A percentile compares a stretch with the other conserved stretches of the same genome.
Conservation (phyloP, 2,113 vertebrate species). For the Cacatua alba region DNA sequence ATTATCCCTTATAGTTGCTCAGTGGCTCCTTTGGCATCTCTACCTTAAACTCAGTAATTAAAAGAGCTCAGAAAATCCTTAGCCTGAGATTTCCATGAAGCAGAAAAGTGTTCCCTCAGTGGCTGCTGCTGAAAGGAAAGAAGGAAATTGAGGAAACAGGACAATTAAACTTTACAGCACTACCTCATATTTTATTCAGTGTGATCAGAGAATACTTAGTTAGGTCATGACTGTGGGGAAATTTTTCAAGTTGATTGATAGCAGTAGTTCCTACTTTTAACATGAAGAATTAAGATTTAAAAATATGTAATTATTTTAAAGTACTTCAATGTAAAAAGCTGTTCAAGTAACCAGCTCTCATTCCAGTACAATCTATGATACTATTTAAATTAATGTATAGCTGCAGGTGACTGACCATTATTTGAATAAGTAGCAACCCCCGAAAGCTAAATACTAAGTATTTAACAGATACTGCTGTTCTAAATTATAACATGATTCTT, state of each 20-base stretch:
- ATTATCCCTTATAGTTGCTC: constrained; percentile 43
- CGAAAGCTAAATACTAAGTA: not conserved
- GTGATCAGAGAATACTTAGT: constrained; percentile 32
- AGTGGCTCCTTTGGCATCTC: constrained; percentile 28
- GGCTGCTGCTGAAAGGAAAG: constrained; percentile 23
- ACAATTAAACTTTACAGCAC: constrained; percentile 51
- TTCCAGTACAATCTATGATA: not conserved
- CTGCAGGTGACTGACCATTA: not conserved
- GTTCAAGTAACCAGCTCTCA: not conserved
- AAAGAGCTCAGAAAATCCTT: constrained; percentile 49
- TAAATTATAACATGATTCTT: not conserved
- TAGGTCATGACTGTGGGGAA: constrained; percentile 4
- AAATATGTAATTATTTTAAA: not conserved
- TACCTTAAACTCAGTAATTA: constrained; percentile 48
- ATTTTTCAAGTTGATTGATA: constrained; percentile 32
- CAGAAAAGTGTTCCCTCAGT: constrained; percentile 37
- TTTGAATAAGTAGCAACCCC: not conserved
- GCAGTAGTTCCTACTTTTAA: not conserved
- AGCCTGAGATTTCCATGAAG: constrained; percentile 1
- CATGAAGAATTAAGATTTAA: not conserved
- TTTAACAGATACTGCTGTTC: not conserved
- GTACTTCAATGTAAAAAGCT: not conserved
- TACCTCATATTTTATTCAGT: constrained; percentile 55
- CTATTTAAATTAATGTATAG: not conserved
- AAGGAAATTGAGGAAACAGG: constrained; percentile 44